Evolutionary conservation across 2,113 vertebrate species (phyloP), one percentile per base, ranked within the genome.

Genomic region (Psephotus haematonotus): DNA sequence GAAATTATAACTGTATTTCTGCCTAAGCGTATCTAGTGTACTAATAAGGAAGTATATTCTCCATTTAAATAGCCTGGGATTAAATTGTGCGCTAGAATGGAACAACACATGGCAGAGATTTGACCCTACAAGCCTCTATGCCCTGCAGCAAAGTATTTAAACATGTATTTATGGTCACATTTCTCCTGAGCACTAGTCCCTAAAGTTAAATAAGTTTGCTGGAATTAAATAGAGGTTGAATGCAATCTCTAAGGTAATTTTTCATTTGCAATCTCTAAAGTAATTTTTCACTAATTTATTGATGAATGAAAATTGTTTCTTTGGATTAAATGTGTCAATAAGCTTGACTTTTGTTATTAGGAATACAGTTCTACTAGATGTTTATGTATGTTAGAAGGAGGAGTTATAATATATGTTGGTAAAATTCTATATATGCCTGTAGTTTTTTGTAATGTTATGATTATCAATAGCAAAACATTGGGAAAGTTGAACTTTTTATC

Each of bases 1-100:
- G 90, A 88, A 91, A 88, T 83, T 93, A 83, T 75, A 83, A 81
- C 83, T 4, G 0, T 91, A 94, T 92, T 93, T 96, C 91, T 93
- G 70, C 70, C 77, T 77, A 49, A 84, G 77, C 39, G 15, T 94
- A 91, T 67, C 86, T 79, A 57, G 47, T 80, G 53, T 46, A 71
- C 89, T 82, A 91, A 94, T 90, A 93, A 85, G 46, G 60, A 81
- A 82, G 50, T 60, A 44, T 24, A 55, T 57, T 77, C 78, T 83
- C 43, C 60, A 65, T 89, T 91, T 93, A 82, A 92, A 76, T 88
- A 62, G 67, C 44, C 74, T 91, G 78, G 49, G 91, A 81, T 69
- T 92, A 86, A 94, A 92, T 37, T 79, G 44, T 78, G 52, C 57
- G 49, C 50, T 84, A 79, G 90, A 95, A 91, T 70, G 60, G 67